phyloP scores from a whole-genome alignment of 2,113 vertebrate species.

The Peromyscus leucopus region DNA sequence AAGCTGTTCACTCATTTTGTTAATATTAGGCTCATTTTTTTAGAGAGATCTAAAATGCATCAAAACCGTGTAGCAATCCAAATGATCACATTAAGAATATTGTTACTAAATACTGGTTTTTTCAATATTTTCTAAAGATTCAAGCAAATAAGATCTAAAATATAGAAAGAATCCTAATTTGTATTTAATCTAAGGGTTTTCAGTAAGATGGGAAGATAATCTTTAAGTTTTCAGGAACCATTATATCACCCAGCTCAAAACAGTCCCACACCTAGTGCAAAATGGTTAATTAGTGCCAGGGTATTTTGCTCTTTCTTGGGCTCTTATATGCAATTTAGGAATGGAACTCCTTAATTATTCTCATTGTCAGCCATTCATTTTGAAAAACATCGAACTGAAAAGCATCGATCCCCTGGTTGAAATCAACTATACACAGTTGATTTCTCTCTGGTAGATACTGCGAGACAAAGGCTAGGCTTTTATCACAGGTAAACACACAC shows the following conservation, averaged over 20 bases:
- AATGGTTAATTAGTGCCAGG: not conserved
- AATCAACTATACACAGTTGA: constrained; percentile 50
- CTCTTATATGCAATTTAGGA: constrained; percentile 25
- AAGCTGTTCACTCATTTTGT: constrained; percentile 25
- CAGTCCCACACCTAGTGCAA: not conserved
- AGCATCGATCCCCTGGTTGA: constrained; percentile 37
- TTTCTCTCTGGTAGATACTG: constrained; percentile 63
- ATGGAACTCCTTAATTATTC: constrained; percentile 57
- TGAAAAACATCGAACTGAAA: constrained; percentile 53
- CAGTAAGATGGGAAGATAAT: not conserved
- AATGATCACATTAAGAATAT: not conserved
- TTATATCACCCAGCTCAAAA: not conserved
- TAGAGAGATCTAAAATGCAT: not conserved
- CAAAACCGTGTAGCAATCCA: not conserved
- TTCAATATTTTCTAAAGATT: not conserved
- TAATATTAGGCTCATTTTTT: constrained; percentile 8
- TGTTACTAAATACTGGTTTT: constrained; percentile 10
- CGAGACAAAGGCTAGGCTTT: constrained; percentile 69
- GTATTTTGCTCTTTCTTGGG: not conserved
- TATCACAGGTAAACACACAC: constrained; percentile 64
- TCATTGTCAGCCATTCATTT: constrained; percentile 56
- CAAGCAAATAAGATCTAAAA: constrained; percentile 44
- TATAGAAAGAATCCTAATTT: not conserved
- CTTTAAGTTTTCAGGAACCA: not conserved
- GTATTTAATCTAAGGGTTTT: not conserved